phyloP scores from a whole-genome alignment of 2,888 invertebrate genomes.

The Parasteatoda lunata region DNA sequence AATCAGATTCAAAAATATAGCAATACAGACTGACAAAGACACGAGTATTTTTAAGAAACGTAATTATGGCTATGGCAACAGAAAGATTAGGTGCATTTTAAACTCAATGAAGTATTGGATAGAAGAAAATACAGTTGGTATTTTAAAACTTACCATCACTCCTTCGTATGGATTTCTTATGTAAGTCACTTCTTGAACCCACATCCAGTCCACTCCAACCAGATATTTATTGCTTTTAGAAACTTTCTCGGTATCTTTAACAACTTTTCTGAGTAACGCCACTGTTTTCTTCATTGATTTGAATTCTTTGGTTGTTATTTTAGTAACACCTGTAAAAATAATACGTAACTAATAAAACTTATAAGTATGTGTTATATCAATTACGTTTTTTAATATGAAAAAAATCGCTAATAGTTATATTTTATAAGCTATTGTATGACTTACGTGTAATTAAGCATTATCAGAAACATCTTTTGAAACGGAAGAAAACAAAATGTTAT shows the following conservation, averaged over 20 bases:
- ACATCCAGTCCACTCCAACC: conserved; percentile 80
- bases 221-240: conserved; percentile 80
- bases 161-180: conserved; percentile 78
- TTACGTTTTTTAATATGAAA: no score
- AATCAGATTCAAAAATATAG: no score
- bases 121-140: no score
- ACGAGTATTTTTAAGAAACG: no score
- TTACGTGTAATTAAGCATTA: neutral
- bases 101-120: no score
- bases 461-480: neutral
- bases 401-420: neutral
- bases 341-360: no score
- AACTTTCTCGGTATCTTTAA: conserved; percentile 77
- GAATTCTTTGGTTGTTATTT: conserved; percentile 3
- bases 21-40: no score
- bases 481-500: no score
- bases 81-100: no score
- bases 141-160: no score
- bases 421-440: neutral
- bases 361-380: no score
- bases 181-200: conserved; percentile 78
- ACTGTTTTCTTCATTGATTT: conserved; percentile 70
- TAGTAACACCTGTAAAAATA: neutral
- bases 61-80: no score
- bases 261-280: conserved; percentile 71